Percentiles rank a stretch among this genome's conserved stretches.
Conservation (phyloP, 2,888 invertebrate genomes). For the Cabera pusaria region DNA sequence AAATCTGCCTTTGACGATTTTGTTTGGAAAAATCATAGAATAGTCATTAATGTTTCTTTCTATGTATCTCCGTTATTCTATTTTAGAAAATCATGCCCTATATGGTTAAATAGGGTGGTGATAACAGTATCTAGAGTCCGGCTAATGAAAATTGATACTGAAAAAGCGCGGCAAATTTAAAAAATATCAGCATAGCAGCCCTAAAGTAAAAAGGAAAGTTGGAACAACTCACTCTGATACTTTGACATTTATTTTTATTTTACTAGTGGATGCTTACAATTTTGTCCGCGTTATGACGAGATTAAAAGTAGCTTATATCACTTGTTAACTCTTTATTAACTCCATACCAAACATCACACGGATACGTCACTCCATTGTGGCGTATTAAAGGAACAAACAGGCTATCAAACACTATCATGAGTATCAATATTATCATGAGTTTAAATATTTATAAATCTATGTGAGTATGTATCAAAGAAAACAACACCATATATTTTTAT, state of each 20-base stretch:
- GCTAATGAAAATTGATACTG: too few species aligned
- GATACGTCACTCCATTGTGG: conserved; percentile 11
- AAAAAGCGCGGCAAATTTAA: too few species aligned
- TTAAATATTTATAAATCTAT: conserved; percentile 10
- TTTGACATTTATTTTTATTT: conserved; percentile 1
- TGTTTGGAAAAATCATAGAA: too few species aligned
- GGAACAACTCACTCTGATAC: conserved; percentile 3
- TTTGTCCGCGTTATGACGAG: conserved; percentile 4
- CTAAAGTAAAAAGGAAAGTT: conserved; percentile 1
- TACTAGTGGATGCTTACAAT: conserved; percentile 5
- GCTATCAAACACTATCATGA: conserved; percentile 10
- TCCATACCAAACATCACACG: conserved; percentile 4
- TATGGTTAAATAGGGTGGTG: too few species aligned
- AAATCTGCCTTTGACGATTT: too few species aligned
- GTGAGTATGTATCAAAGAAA: conserved; percentile 11
- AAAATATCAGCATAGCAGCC: too few species aligned
- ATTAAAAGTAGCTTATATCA: conserved; percentile 5
- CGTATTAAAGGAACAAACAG: conserved; percentile 10
- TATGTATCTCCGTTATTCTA: too few species aligned
- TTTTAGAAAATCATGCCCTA: too few species aligned
- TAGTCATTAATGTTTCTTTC: too few species aligned
- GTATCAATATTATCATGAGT: conserved; percentile 8
- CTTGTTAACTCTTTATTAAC: conserved; percentile 5
- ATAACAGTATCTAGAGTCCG: too few species aligned
- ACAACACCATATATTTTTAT: conserved; percentile 10